phyloP scores from a whole-genome alignment of 2,113 vertebrate genomes.

The Periophthalmus modestus region DNA sequence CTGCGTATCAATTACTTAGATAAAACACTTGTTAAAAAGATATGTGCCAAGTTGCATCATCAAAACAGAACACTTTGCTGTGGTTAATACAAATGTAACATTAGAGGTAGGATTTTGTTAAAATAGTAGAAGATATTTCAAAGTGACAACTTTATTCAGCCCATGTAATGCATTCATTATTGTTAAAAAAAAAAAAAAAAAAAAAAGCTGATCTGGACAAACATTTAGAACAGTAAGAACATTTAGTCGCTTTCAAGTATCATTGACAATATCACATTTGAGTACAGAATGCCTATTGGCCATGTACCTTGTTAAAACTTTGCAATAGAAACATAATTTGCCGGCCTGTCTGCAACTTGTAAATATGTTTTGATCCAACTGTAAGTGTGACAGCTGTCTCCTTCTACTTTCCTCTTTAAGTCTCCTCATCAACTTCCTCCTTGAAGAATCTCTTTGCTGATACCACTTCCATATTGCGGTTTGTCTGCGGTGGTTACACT shows the following conservation, averaged over 20 bases:
- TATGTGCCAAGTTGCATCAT: slow-evolving; percentile 9
- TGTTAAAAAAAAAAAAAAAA: not conserved
- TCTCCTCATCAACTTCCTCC: slow-evolving; percentile 43
- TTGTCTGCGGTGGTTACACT: slow-evolving; percentile 36
- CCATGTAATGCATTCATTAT: not conserved
- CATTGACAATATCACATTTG: too few species aligned
- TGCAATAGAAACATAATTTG: too few species aligned
- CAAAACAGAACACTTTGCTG: not conserved
- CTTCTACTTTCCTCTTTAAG: slow-evolving; percentile 20
- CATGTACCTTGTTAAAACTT: too few species aligned
- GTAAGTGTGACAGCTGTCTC: slow-evolving; percentile 51
- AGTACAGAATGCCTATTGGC: too few species aligned
- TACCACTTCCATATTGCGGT: slow-evolving; percentile 55
- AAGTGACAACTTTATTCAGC: not conserved
- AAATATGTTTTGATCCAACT: slow-evolving; percentile 28
- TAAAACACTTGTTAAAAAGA: slow-evolving; percentile 3
- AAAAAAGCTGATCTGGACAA: not conserved
- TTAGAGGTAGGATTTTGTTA: too few species aligned
- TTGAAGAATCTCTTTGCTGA: slow-evolving; percentile 47
- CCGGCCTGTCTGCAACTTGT: not conserved
- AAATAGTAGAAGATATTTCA: too few species aligned
- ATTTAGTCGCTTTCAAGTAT: too few species aligned
- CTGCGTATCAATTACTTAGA: not conserved
- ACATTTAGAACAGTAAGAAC: too few species aligned
- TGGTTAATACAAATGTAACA: too few species aligned